Evolutionary conservation across 2,113 vertebrate genomes (phyloP).

Genomic region (Sebastes schlegelii): DNA sequence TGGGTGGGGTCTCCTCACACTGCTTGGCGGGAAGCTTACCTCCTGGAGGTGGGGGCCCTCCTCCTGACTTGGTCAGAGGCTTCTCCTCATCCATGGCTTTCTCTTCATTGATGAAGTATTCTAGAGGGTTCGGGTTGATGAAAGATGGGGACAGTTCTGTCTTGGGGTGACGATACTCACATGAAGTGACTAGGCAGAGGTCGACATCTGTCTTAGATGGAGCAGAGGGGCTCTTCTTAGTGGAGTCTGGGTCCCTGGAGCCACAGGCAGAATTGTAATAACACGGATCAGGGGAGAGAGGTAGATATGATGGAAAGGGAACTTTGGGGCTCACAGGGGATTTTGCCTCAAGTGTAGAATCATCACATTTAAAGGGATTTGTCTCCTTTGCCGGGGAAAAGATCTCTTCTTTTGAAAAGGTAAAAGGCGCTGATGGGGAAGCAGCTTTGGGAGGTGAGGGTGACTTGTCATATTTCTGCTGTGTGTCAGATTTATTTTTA

Average conservation of each 20-base stretch:
- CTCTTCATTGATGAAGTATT: conserved; percentile 94
- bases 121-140: conserved; percentile 95
- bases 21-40: conserved; percentile 90
- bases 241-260: conserved; percentile 75
- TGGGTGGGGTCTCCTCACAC: conserved; percentile 95
- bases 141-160: conserved; percentile 97
- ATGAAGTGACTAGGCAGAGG: conserved; percentile 93
- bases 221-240: conserved; percentile 81
- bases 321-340: conserved; percentile 77
- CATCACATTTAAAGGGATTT: conserved; percentile 80
- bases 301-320: conserved; percentile 66
- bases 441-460: conserved; percentile 66
- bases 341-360: conserved; percentile 84
- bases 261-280: conserved; percentile 64
- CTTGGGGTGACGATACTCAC: conserved; percentile 95
- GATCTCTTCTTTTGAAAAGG: conserved; percentile 51
- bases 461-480: conserved; percentile 58
- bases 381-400: conserved; percentile 73
- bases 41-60: conserved; percentile 89
- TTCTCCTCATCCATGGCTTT: conserved; percentile 87
- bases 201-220: conserved; percentile 92
- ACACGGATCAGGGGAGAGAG: conserved; percentile 62
- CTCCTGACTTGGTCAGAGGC: conserved; percentile 86
- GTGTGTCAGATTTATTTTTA: conserved; percentile 47
- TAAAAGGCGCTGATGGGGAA: conserved; percentile 64